These are phyloP conservation scores for Galerucella calmariensis DNA, from an alignment of 2,888 invertebrate genomes.

Conservation along the genomic window DNA sequence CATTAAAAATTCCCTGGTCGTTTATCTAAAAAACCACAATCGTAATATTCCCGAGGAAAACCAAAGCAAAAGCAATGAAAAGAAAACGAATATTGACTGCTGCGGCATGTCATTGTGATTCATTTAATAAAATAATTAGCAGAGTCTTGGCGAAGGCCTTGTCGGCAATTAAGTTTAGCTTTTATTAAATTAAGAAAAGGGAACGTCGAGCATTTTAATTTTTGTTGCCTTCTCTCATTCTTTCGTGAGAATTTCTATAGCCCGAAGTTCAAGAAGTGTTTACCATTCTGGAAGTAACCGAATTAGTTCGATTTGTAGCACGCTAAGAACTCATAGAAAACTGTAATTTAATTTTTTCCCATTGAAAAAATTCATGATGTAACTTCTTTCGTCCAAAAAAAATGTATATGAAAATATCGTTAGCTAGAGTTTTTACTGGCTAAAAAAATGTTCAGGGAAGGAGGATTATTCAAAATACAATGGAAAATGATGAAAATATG, in stretches of 20 bases:
- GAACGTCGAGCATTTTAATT: slow-evolving; percentile 63
- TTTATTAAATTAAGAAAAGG: slow-evolving; percentile 63
- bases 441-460: no score
- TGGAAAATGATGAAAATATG: no score
- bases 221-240: slow-evolving; percentile 53
- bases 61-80: slow-evolving; percentile 14
- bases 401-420: no score
- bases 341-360: not conserved
- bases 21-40: no score
- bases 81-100: slow-evolving; percentile 48
- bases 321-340: not conserved
- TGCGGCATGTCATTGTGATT: slow-evolving; percentile 56
- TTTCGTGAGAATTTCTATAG: slow-evolving; percentile 18
- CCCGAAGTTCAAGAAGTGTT: not conserved
- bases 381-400: no score
- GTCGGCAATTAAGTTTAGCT: slow-evolving; percentile 59
- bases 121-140: slow-evolving; percentile 62
- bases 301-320: not conserved
- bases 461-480: no score
- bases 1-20: no score
- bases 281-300: slow-evolving; percentile 5
- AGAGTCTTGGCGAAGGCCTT: slow-evolving; percentile 48
- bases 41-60: not conserved
- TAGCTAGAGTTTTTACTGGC: no score
- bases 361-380: not conserved